Conservation (phyloP, 2,888 invertebrate species). For the Xylota sylvarum region DNA sequence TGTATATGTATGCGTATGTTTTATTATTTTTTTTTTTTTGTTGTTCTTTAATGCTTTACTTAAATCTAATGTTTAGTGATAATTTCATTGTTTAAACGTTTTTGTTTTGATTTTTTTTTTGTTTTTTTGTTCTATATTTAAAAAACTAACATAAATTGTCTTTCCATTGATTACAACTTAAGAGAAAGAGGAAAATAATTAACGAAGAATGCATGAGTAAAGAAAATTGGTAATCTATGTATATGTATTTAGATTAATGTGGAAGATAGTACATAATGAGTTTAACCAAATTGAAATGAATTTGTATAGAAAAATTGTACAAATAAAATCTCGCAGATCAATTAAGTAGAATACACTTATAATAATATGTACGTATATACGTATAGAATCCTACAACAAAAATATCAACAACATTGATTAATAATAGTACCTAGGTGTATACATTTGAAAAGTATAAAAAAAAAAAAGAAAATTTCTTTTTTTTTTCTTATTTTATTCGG, state of each 20-base stretch:
- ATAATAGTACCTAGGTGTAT: conserved; percentile 74
- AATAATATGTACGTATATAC: conserved; percentile 62
- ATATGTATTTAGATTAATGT: conserved; percentile 25
- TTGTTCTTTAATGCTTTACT: conserved; percentile 71
- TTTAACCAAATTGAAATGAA: conserved; percentile 31
- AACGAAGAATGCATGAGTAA: conserved; percentile 48
- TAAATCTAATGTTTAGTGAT: conserved; percentile 66
- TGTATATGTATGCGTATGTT: conserved; percentile 48
- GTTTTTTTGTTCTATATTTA: conserved; percentile 24
- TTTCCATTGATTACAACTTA: conserved; percentile 63
- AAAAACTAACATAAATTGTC: conserved; percentile 60
- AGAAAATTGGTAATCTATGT: conserved; percentile 20
- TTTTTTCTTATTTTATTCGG: conserved; percentile 80
- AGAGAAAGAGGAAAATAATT: conserved; percentile 26
- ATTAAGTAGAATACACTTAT: conserved; percentile 65
- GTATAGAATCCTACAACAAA: conserved; percentile 75
- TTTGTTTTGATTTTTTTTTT: conserved; percentile 19
- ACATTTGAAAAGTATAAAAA: conserved; percentile 66
- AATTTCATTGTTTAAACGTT: conserved; percentile 70
- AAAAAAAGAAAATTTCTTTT: conserved; percentile 3
- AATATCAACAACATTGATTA: conserved; percentile 77
- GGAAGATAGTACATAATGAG: conserved; percentile 50
- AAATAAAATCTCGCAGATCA: conserved; percentile 64
- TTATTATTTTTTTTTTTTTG: conserved; percentile 28
- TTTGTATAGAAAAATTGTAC: conserved; percentile 45